Evolutionary conservation across 2,888 invertebrate genomes (phyloP), one percentile per base, ranked within the genome.

Genomic region (Eubasilissa splendida): DNA sequence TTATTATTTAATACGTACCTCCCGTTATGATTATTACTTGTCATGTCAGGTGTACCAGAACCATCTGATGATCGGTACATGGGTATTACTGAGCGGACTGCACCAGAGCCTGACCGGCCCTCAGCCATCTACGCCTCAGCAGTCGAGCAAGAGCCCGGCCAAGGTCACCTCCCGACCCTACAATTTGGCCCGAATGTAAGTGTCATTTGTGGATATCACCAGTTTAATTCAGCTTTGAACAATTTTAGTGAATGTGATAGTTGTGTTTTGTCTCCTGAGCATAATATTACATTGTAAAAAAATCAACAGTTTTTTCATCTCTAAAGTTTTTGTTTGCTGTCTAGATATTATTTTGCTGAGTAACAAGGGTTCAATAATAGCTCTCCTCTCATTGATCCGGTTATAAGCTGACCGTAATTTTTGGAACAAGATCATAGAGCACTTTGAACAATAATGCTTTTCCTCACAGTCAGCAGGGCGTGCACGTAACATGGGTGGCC

Each of bases 401-500:
- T 22, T 22, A 22, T 22, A 22, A 22, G 22, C 22, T 22, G 22
- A 22, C 22, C 22, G 0, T 22, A 22, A 22, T 22, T 22, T 22
- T 22, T 22, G 0, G 22, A 22, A 22, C 22, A 22, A 22, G 22
- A 22, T 22, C 22, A 22, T 22, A 22, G 22, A 22, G 22, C 1
- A 22, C 22, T 22, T 22, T 12, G 0, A 50, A 63, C 3, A 10
- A 14, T 66, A 14, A 12, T 56, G n/a, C 68, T 56, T 77, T 11
- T 53, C 14, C 14, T 84, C 86, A 81, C 86, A 94, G 94, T 87
- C 96, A 95, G 88, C 97, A 97, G 89, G 96, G 96, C 54, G 95
- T 97, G 84, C 96, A 97, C 76, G 97, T 96, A 3, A 91, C 97
- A 11, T 96, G 96, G 86, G 97, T 97, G 31, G 97, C 97, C 0